Conservation (phyloP, 2,888 invertebrate species). For the Chymomyza caudatula region DNA sequence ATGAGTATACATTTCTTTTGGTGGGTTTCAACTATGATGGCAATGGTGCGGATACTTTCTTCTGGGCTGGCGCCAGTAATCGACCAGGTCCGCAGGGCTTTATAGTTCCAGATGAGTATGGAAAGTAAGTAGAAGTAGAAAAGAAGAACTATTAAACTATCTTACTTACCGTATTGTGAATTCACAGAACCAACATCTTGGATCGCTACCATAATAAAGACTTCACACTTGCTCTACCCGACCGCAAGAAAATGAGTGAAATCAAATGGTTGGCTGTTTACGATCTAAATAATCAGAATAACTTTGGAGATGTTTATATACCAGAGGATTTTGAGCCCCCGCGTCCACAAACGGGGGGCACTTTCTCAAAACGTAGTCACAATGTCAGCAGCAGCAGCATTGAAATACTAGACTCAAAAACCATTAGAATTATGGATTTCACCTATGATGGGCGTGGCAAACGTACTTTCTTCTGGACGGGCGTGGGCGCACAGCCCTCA, state of each 20-base stretch:
- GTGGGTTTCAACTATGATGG: conserved; percentile 93
- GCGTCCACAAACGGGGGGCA: conserved; percentile 81
- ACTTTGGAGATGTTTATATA: conserved; percentile 93
- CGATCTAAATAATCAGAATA: conserved; percentile 90
- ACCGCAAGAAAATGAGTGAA: conserved; percentile 90
- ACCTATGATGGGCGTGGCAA: conserved; percentile 87
- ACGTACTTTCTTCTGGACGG: conserved; percentile 92
- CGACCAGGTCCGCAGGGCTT: conserved; percentile 94
- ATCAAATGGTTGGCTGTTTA: conserved; percentile 94
- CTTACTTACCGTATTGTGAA: not conserved
- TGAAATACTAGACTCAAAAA: conserved; percentile 88
- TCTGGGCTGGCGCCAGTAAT: conserved; percentile 94
- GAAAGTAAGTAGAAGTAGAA: conserved; percentile 83
- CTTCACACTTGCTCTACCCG: conserved; percentile 88
- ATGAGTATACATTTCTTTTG: conserved; percentile 89
- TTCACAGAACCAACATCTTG: conserved; percentile 87
- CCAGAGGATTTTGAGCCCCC: conserved; percentile 95
- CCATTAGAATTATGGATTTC: conserved; percentile 86
- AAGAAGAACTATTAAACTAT: no score
- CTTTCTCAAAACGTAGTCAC: conserved; percentile 82
- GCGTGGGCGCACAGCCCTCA: conserved; percentile 91
- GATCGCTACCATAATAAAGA: conserved; percentile 92
- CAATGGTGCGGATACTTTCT: conserved; percentile 93
- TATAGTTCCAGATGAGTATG: conserved; percentile 91
- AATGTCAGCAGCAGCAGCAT: conserved; percentile 86